Conservation (phyloP, 2,113 vertebrate species). For the Urocitellus parryii region DNA sequence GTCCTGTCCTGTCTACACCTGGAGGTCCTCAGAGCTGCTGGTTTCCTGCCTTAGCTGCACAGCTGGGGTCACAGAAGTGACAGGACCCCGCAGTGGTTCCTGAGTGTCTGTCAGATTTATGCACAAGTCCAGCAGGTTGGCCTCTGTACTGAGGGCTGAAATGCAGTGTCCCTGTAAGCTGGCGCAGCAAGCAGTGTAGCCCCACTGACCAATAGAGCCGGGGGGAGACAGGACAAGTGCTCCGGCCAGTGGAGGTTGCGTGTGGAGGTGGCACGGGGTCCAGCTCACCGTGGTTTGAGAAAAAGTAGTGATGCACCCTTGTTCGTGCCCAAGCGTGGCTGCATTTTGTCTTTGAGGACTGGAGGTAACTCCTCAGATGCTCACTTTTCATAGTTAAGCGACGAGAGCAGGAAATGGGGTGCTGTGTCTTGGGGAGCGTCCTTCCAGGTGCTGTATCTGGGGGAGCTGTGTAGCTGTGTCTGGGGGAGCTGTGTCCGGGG, state of each 20-base stretch:
- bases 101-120: not conserved
- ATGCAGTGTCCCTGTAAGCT: not conserved
- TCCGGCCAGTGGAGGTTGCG: not conserved
- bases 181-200: not conserved
- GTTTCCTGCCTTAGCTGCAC: not conserved
- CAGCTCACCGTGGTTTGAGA: not conserved
- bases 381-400: not conserved
- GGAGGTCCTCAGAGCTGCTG: not conserved
- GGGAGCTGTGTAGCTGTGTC: too few relatives aligned
- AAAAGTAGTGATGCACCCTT: not conserved
- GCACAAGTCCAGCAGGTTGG: not conserved
- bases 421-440: too few relatives aligned
- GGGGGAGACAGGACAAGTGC: too few relatives aligned
- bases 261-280: not conserved
- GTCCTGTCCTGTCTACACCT: not conserved
- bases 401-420: too few relatives aligned
- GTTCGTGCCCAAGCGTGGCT: not conserved
- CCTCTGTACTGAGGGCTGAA: not conserved
- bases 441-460: too few relatives aligned
- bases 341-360: not conserved
- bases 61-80: not conserved
- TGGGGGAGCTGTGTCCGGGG: too few relatives aligned
- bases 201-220: not conserved
- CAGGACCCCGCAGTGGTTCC: not conserved
- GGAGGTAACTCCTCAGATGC: not conserved